A percentile compares a stretch with the other conserved stretches of the same genome.
Evolutionary conservation across 2,797 vertebrate species (phyloP).

Genomic region (Falco berigora): DNA sequence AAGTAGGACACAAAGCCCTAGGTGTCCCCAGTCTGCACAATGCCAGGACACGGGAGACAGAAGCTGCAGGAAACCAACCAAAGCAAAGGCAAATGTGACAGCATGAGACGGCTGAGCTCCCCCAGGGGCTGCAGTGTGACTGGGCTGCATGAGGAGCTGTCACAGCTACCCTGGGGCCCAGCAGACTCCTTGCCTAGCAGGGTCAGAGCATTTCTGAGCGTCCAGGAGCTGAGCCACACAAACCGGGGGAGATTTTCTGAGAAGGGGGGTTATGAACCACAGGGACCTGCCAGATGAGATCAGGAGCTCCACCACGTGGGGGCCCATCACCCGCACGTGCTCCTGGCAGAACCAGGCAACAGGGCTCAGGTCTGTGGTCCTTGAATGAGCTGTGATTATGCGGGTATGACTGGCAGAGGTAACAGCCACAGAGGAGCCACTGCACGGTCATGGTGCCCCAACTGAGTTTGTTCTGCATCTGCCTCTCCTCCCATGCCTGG

Average conservation of each 20-base stretch:
- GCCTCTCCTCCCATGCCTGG: neutral
- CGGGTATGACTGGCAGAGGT: neutral
- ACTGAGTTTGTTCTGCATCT: neutral
- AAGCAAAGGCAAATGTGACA: neutral
- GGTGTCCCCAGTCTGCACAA: neutral
- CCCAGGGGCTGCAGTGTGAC: neutral
- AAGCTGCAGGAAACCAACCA: neutral
- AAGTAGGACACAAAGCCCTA: neutral
- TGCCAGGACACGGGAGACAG: neutral
- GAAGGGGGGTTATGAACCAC: neutral
- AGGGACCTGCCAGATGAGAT: neutral
- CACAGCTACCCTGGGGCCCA: accelerated
- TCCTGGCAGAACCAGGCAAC: neutral
- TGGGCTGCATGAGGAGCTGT: too few species aligned
- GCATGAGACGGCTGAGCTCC: neutral
- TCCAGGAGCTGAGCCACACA: accelerated
- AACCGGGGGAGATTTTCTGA: neutral
- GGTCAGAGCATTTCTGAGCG: neutral
- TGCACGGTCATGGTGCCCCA: accelerated
- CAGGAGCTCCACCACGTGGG: neutral
- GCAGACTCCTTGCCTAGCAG: neutral
- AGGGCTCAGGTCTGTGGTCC: neutral
- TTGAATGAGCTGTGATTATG: neutral
- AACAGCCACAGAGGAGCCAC: neutral
- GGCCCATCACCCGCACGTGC: accelerated